Evolutionary conservation across 2,888 invertebrate genomes (phyloP), one percentile per base, ranked within the genome.

Genomic region (Papilio protenor): DNA sequence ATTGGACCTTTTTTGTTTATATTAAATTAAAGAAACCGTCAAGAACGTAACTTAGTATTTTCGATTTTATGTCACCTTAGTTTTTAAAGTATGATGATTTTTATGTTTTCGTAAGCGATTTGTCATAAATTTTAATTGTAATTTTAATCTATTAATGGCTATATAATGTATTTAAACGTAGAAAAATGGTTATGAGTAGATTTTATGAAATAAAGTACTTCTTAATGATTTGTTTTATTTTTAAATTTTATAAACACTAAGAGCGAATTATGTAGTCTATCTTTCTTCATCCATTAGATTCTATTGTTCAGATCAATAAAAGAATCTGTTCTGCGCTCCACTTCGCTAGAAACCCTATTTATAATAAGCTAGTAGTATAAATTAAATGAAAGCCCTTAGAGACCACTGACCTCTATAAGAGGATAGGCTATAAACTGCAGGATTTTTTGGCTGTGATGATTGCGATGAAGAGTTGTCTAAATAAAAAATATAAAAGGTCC

Each of bases 201-300:
- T 33, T 27, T 64, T 64, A 64, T 64, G 27, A 64, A 64, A 16
- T 64, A 64, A 64, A 64, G n/a, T 64, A 55, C n/a, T 55, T n/a
- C 55, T n/a, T 55, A 55, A n/a, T 10, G 55, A 55, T n/a, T 55
- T n/a, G 55, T 55, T 55, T n/a, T n/a, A n/a, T 55, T 55, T n/a
- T 8, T 40, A 40, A 40, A 40, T 40, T 5, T 33, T 33, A 33
- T 33, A 33, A 55, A n/a, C n/a, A 16, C n/a, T 49, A 49, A 49
- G 4, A 49, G 16, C 16, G 4, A 2, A 16, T 16, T 18, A 52
- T 52, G 18, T 14, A 3, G 16, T 2, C n/a, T n/a, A 49, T 49
- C 5, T 52, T 18, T 52, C 16, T 52, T 52, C 52, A 18, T 52
- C 6, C 6, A 18, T 16, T 52, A 49, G 14, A 49, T 14, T 49